A percentile compares a stretch with the other conserved stretches of the same genome.
phyloP scores from a whole-genome alignment of 64 coral and sea anemone genomes.

The Astreopora myriophthalma region DNA sequence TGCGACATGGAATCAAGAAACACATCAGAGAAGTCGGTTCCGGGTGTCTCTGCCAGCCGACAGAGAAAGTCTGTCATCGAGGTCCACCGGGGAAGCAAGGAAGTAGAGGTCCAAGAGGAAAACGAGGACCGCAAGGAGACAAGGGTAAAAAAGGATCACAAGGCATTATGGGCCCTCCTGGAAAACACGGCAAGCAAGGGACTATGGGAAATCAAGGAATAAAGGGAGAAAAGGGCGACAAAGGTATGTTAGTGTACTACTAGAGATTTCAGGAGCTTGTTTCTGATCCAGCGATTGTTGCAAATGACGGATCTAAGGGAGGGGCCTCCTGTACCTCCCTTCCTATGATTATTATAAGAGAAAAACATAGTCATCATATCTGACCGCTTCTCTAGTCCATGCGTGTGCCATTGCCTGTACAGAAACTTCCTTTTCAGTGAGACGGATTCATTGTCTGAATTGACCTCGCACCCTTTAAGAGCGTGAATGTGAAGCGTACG shows the following conservation, averaged over 20 bases:
- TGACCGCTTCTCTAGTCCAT: no score
- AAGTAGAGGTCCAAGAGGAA: slow-evolving; percentile 40
- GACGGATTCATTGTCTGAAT: no score
- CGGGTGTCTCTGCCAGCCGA: slow-evolving; percentile 10
- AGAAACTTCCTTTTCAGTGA: no score
- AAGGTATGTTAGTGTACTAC: background rate
- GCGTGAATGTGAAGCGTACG: no score
- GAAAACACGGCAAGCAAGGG: slow-evolving; percentile 60
- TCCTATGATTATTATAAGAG: no score
- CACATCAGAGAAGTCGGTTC: background rate
- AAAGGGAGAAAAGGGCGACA: slow-evolving; percentile 49
- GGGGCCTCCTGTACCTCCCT: no score
- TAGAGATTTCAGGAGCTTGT: no score
- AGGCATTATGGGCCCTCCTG: slow-evolving; percentile 45
- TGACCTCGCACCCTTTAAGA: no score
- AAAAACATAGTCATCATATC: no score
- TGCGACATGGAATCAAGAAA: slow-evolving; percentile 31
- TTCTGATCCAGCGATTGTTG: no score
- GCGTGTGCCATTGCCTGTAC: no score
- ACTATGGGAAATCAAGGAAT: slow-evolving; percentile 46
- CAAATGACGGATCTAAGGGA: no score
- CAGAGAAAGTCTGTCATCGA: slow-evolving; percentile 39
- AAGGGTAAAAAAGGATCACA: slow-evolving; percentile 24
- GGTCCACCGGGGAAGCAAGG: slow-evolving; percentile 45
- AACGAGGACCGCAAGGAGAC: slow-evolving; percentile 4